Percentiles rank a stretch among this genome's conserved stretches.
Evolutionary conservation across 92 coral and sea anemone species (phyloP).

Genomic region (Parazoanthus atlanticus): DNA sequence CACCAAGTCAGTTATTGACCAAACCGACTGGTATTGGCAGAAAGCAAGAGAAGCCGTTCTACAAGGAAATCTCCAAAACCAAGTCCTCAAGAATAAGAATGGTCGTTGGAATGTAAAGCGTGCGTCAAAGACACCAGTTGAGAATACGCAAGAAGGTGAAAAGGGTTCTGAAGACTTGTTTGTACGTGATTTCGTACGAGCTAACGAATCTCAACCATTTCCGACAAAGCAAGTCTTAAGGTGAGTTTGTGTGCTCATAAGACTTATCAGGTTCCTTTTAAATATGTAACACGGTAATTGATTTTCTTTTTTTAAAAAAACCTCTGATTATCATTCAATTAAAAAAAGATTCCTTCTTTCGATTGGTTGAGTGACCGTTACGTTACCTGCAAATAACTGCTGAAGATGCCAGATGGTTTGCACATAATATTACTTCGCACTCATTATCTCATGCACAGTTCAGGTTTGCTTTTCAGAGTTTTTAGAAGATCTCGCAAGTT

Average conservation of each 20-base stretch:
- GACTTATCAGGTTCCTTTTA: neutral
- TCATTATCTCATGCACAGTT: too few relatives aligned
- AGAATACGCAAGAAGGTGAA: slow-evolving; percentile 11
- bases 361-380: too few relatives aligned
- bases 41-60: slow-evolving; percentile 37
- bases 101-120: neutral
- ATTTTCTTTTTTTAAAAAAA: too few relatives aligned
- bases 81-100: neutral
- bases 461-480: too few relatives aligned
- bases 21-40: slow-evolving; percentile 22
- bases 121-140: slow-evolving; percentile 31
- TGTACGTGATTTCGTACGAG: too few relatives aligned
- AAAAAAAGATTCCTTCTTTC: too few relatives aligned
- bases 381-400: too few relatives aligned
- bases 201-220: neutral
- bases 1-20: neutral
- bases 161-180: neutral
- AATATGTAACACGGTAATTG: too few relatives aligned
- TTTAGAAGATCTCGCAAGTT: too few relatives aligned
- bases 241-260: neutral
- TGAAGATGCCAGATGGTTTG: too few relatives aligned
- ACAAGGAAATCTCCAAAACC: neutral
- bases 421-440: too few relatives aligned
- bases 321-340: too few relatives aligned
- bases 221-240: slow-evolving; percentile 6